A percentile compares a stretch with the other conserved stretches of the same genome.
phyloP scores from a whole-genome alignment of 2,113 vertebrate genomes.

The Scophthalmus maximus region DNA sequence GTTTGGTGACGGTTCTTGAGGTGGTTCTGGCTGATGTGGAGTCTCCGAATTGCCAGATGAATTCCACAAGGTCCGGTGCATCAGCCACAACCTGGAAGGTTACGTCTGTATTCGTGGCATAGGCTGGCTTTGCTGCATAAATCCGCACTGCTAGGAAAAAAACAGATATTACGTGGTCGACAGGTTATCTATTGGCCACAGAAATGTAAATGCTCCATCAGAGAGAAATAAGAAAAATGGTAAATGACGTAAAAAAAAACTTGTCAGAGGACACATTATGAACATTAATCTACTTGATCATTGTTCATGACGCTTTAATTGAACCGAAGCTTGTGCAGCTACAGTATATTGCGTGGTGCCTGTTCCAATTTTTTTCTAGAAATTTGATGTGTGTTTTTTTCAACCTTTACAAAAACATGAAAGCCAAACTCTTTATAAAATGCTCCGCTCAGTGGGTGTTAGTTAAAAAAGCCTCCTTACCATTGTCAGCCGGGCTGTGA shows the following conservation, averaged over 20 bases:
- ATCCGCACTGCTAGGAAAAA: conserved; percentile 73
- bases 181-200: background rate
- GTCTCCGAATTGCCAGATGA: conserved; percentile 86
- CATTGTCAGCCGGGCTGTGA: background rate
- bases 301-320: too few species aligned
- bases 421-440: background rate
- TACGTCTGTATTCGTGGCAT: conserved; percentile 78
- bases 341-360: too few species aligned
- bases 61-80: conserved; percentile 61
- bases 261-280: too few species aligned
- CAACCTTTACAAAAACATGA: background rate
- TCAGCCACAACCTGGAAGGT: conserved; percentile 76
- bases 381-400: background rate
- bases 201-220: background rate
- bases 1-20: conserved; percentile 72
- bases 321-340: too few species aligned
- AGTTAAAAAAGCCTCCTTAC: conserved; percentile 11
- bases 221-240: background rate
- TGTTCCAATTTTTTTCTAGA: too few species aligned
- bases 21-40: conserved; percentile 66
- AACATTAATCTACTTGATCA: too few species aligned
- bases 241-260: too few species aligned
- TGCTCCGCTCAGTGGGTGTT: background rate
- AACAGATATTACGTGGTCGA: background rate
- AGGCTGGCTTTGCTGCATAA: conserved; percentile 75